Evolutionary conservation across 2,113 vertebrate genomes (phyloP).

Genomic region (Cygnus atratus): DNA sequence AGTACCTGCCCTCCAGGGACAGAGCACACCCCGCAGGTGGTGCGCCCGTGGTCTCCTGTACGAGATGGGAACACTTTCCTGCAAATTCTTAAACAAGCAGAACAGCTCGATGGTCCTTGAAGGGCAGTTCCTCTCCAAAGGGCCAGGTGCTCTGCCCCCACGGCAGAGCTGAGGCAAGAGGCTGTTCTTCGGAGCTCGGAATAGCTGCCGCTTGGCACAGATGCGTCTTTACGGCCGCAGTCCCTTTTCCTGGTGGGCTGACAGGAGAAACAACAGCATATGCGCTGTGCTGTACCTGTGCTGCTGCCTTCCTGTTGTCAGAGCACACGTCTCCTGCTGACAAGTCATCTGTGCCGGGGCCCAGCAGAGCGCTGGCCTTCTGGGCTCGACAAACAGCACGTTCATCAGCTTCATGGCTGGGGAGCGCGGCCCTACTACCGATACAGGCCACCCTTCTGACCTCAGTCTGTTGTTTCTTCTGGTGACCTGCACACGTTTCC

Average conservation of each 20-base stretch:
- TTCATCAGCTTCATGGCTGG: background rate
- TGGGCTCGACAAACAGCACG: background rate
- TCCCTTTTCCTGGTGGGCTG: background rate
- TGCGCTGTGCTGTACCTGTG: background rate
- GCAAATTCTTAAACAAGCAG: background rate
- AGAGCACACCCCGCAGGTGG: rapidly evolving
- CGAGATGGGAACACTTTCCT: rapidly evolving
- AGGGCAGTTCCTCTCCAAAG: background rate
- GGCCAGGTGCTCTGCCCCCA: background rate
- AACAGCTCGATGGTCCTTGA: background rate
- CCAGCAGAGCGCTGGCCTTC: background rate
- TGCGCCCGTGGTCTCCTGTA: background rate
- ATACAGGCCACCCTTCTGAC: background rate
- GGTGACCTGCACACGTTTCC: background rate
- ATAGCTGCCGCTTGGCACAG: background rate
- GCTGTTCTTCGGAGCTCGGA: background rate
- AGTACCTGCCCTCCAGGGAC: background rate
- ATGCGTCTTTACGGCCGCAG: background rate
- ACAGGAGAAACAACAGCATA: background rate
- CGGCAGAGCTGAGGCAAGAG: background rate
- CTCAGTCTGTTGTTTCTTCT: rapidly evolving
- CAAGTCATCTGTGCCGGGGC: background rate
- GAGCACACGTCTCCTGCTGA: background rate
- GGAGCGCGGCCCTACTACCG: background rate
- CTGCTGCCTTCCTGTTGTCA: background rate